These are phyloP conservation scores for Camponotus floridanus DNA, from an alignment of 1,140 invertebrate genomes.

Conservation along the genomic window DNA sequence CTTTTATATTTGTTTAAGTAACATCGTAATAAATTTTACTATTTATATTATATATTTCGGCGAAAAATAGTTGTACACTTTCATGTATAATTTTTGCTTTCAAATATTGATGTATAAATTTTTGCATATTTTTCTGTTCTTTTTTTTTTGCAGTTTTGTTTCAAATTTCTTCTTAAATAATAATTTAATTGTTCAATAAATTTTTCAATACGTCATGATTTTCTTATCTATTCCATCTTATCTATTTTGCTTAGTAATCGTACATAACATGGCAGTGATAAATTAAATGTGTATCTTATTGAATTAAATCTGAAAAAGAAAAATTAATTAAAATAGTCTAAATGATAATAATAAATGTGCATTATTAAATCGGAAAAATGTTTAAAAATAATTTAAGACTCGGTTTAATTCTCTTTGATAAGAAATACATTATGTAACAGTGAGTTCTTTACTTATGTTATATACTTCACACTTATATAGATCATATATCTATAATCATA, in stretches of 20 bases:
- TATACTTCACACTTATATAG: too few relatives aligned
- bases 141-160: neutral
- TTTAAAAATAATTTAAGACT: too few relatives aligned
- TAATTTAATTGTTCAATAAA: slow-evolving; percentile 13
- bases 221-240: slow-evolving; percentile 14
- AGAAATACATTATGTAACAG: slow-evolving; percentile 4
- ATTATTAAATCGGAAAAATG: too few relatives aligned
- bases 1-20: too few relatives aligned
- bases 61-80: neutral
- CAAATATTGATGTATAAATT: neutral
- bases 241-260: neutral
- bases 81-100: too few relatives aligned
- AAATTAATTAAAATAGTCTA: neutral
- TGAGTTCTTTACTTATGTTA: slow-evolving; percentile 17
- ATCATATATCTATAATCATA: neutral
- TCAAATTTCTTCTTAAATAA: neutral
- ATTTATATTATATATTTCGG: neutral
- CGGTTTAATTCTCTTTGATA: neutral
- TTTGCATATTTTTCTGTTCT: neutral
- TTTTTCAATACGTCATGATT: slow-evolving; percentile 17
- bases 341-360: too few relatives aligned
- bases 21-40: neutral
- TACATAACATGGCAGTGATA: neutral
- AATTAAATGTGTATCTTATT: neutral
- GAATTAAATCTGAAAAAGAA: slow-evolving; percentile 4